Evolutionary conservation across 2,113 vertebrate species (phyloP), one percentile per base, ranked within the genome.

Genomic region (Nesogale talazaci): DNA sequence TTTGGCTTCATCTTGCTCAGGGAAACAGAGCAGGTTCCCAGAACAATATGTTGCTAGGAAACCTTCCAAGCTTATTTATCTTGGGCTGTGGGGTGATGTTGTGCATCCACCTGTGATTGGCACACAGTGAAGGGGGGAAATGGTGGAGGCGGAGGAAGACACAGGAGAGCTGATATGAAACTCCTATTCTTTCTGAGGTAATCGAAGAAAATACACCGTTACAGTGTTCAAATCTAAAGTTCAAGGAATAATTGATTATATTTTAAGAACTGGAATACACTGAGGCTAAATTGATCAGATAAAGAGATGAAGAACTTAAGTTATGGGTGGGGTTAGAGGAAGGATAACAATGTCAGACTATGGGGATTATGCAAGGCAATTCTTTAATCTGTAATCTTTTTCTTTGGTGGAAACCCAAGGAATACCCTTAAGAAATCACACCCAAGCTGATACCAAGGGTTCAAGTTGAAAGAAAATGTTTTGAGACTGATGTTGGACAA

Each of bases 31-130:
- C 91, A 92, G 87, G 93, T 90, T 97, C 81, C 91, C 85, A 7
- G 27, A 87, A 93, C 86, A 92, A 92, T 84, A 63, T 93, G 94
- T 95, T 94, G 84, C 1, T 57, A 95, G 95, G 96, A 96, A 94
- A 96, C 83, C 78, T 94, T 93, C 92, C 95, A 95, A 94, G 89
- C 85, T 89, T 86, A 94, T 91, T 82, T 95, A 94, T 94, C 87
- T 83, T 83, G 90, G 82, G 89, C 84, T 87, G 4, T 63, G 74
- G 77, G 38, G 88, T 65, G 65, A 92, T 70, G 89, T 0, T 75
- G 82, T 86, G 88, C 83, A 92, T 82, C 88, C 29, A 22, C 91
- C 69, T 2, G 36, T 86, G 89, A 94, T 0, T 92, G 95, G 74
- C 79, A 89, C 20, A 79, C 42, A 89, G 74, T 3, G 29, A 94